Evolutionary conservation across 2,797 vertebrate species (phyloP), one percentile per base, ranked within the genome.

Genomic region (Hemibagrus guttatus): DNA sequence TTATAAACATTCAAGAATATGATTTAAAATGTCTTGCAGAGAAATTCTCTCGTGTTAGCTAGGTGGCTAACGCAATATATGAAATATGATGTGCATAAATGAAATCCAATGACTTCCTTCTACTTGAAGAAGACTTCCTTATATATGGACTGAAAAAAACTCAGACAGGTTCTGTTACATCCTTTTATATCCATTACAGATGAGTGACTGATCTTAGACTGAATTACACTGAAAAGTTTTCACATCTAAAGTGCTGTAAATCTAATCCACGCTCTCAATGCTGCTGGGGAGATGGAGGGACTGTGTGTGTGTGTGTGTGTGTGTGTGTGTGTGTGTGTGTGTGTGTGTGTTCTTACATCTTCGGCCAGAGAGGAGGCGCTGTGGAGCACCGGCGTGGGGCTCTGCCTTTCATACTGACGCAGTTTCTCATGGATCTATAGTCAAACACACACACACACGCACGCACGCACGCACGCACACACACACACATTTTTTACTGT

Each of bases 391-490:
- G 98, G 98, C 17, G 95, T 96, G 0, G 98, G 98, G 75, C 96
- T 97, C 90, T 98, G 98, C 46, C 95, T 95, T 94, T 98, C 97
- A 2, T 98, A 99, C 91, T 97, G 97, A 89, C 97, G 96, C 89
- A 99, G 94, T 79, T 97, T 98, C 94, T 99, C 98, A 0, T 99
- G 98, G 89, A 99, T 99, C 98, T 99, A 17, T 3, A 52, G 26
- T 5, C 3, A 39, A 56, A 69, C 56, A 63, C 28, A 64, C 52
- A 87, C 42, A 80, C 16, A 35, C 23, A 56, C 14, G 35, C 52
- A 54, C 28, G 54, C 74, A 75, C 72, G 52, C 72, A 74, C 72
- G n/a, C 74, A 85, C 21, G 54, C 56, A 39, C 52, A 74, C 52
- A 64, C 49, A 31, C 3, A 31, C 46, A 49, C 46, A 49, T 7